These are phyloP conservation scores for Ciona savignyi DNA, from an alignment of 23 tunicate species.

Conservation along the genomic window DNA sequence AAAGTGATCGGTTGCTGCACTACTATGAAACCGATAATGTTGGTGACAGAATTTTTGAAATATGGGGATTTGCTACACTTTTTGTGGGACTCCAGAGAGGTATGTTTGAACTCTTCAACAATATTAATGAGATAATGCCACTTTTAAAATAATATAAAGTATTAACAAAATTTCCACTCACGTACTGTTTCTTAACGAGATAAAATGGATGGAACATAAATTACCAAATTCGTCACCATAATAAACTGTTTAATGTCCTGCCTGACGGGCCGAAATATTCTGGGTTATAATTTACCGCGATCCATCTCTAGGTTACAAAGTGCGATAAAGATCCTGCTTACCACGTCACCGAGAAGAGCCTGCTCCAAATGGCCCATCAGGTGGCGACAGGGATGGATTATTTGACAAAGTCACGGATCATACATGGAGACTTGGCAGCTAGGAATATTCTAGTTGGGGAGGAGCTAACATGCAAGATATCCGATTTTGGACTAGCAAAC, in stretches of 20 bases:
- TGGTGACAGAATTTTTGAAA: slow-evolving; percentile 45
- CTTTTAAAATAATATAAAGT: no score
- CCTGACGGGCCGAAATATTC: no score
- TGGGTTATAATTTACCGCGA: no score
- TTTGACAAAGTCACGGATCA: slow-evolving; percentile 48
- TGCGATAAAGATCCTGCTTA: slow-evolving; percentile 60
- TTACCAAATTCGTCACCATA: no score
- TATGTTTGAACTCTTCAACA: slow-evolving; percentile 5
- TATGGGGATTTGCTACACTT: slow-evolving; percentile 79
- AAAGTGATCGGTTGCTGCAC: slow-evolving; percentile 71
- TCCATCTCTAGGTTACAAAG: slow-evolving; percentile 41
- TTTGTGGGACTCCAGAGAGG: slow-evolving; percentile 82
- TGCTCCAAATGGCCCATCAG: slow-evolving; percentile 53
- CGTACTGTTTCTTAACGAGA: no score
- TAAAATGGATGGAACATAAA: no score
- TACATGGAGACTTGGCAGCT: slow-evolving; percentile 87
- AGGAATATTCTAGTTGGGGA: slow-evolving; percentile 81
- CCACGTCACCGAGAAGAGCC: slow-evolving; percentile 52
- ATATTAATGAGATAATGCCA: no score
- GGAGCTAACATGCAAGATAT: slow-evolving; percentile 52
- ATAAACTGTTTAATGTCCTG: no score
- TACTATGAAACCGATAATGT: slow-evolving; percentile 45
- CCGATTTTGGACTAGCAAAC: slow-evolving; percentile 79
- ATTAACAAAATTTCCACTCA: no score
- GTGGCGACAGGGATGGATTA: slow-evolving; percentile 75